Percentiles rank a stretch among this genome's conserved stretches.
phyloP scores from a whole-genome alignment of 2,888 invertebrate genomes.

The Pseudococcus viburni region DNA sequence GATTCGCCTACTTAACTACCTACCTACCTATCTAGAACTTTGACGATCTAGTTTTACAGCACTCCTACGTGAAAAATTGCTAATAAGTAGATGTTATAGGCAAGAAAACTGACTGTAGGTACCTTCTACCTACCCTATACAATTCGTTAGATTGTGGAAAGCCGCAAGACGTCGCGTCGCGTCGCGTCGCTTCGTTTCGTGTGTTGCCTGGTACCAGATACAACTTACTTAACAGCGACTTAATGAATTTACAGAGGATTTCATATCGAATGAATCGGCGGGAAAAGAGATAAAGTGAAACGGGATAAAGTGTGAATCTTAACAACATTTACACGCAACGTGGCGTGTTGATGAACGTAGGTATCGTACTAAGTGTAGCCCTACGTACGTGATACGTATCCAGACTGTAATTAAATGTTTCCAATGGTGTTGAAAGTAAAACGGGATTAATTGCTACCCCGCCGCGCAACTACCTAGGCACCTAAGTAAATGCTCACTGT shows the following conservation, averaged over 20 bases:
- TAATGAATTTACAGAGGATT: conserved; percentile 12
- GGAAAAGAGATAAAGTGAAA: conserved; percentile 26
- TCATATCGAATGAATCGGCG: background rate
- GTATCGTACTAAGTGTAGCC: too few species aligned
- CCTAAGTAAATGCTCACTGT: too few species aligned
- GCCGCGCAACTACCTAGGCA: background rate
- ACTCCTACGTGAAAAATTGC: too few species aligned
- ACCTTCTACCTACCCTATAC: too few species aligned
- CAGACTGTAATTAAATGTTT: conserved; percentile 13
- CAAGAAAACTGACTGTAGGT: too few species aligned
- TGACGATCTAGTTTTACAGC: too few species aligned
- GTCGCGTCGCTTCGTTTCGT: background rate
- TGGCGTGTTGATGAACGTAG: background rate
- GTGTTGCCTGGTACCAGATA: conserved; percentile 30
- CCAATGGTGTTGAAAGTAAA: background rate
- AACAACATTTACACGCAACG: conserved; percentile 44
- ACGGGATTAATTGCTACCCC: background rate
- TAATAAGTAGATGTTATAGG: too few species aligned
- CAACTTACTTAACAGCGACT: background rate
- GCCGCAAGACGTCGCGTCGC: background rate
- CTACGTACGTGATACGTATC: background rate
- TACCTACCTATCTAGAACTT: too few species aligned
- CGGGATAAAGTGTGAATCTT: conserved; percentile 34
- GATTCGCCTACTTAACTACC: too few species aligned
- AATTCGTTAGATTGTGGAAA: background rate